phyloP scores from a whole-genome alignment of 2,888 invertebrate species.

The Drosophila birchii region DNA sequence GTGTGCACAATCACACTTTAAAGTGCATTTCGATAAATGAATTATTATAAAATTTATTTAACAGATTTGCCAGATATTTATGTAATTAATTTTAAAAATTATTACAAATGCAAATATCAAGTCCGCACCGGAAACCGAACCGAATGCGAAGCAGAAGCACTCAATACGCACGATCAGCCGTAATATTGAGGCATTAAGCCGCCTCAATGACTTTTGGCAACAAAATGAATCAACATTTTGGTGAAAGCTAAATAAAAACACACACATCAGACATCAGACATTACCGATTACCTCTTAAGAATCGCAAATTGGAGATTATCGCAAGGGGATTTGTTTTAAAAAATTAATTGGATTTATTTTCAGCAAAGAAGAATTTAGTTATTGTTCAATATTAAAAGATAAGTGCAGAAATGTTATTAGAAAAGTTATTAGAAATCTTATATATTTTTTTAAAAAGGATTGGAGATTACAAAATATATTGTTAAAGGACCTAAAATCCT shows the following conservation, averaged over 20 bases:
- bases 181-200: constrained; percentile 75
- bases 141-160: constrained; percentile 42
- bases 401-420: too few relatives aligned
- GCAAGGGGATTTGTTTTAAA: not conserved
- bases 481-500: too few relatives aligned
- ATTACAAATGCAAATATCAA: constrained; percentile 78
- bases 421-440: not conserved
- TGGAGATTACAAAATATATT: too few relatives aligned
- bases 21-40: constrained; percentile 81
- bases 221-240: constrained; percentile 76
- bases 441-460: too few relatives aligned
- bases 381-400: too few relatives aligned
- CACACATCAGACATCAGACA: constrained; percentile 3
- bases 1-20: constrained; percentile 58
- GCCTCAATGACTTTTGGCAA: constrained; percentile 78
- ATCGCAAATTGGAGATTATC: constrained; percentile 14
- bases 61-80: constrained; percentile 80
- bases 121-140: constrained; percentile 37
- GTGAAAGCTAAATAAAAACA: constrained; percentile 41
- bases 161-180: constrained; percentile 67
- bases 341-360: not conserved
- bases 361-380: not conserved
- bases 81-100: constrained; percentile 84
- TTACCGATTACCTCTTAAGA: constrained; percentile 17
- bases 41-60: constrained; percentile 83